phyloP scores from a whole-genome alignment of 1,140 invertebrate genomes.

The Panulirus ornatus region DNA sequence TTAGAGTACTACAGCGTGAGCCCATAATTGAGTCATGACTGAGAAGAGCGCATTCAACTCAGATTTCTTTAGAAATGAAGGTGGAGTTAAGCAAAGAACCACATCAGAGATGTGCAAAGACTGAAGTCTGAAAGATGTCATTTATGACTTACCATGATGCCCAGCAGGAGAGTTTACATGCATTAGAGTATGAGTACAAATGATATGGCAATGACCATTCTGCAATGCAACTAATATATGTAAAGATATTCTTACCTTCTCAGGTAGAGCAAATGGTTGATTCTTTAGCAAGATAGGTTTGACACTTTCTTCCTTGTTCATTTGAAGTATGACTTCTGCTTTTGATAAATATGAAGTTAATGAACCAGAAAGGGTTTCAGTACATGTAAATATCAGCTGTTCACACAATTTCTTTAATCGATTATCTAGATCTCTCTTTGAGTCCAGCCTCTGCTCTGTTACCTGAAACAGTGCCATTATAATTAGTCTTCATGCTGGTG shows the following conservation, averaged over 20 bases:
- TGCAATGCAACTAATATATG: neutral
- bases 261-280: slow-evolving; percentile 73
- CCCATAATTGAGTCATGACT: too few species aligned
- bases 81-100: too few species aligned
- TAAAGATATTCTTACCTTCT: slow-evolving; percentile 64
- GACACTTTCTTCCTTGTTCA: slow-evolving; percentile 72
- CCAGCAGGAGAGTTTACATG: neutral
- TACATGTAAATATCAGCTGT: slow-evolving; percentile 89
- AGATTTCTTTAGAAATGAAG: too few species aligned
- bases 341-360: slow-evolving; percentile 87
- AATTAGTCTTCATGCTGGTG: too few species aligned
- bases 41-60: too few species aligned
- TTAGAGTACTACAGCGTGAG: too few species aligned
- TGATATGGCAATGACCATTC: neutral
- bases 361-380: slow-evolving; percentile 86
- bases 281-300: slow-evolving; percentile 72
- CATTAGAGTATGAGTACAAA: neutral
- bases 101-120: too few species aligned
- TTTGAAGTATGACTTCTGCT: slow-evolving; percentile 79
- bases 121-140: neutral
- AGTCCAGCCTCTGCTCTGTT: slow-evolving; percentile 92
- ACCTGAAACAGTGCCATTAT: slow-evolving; percentile 44
- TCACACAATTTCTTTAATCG: slow-evolving; percentile 96
- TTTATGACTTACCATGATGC: neutral
- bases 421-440: slow-evolving; percentile 95